Conservation (phyloP, 2,113 vertebrate genomes). For the Helogale parvula region DNA sequence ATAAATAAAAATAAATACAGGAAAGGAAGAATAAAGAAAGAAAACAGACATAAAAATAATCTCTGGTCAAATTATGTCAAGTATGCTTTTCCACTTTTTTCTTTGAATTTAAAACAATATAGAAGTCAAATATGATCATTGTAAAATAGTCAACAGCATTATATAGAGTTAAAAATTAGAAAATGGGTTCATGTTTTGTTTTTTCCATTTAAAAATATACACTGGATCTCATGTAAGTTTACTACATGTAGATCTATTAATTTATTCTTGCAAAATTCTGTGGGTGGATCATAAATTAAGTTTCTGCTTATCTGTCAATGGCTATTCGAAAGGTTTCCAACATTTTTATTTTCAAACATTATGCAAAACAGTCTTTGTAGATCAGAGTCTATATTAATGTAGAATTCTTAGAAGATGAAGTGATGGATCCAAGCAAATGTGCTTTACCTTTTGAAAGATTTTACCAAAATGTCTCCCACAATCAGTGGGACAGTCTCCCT, state of each 20-base stretch:
- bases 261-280: conserved; percentile 26
- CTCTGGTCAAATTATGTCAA: neutral
- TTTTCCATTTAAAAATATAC: neutral
- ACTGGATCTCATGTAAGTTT: neutral
- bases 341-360: conserved; percentile 49
- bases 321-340: conserved; percentile 28
- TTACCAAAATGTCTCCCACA: neutral
- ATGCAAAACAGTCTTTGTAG: neutral
- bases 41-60: neutral
- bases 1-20: neutral
- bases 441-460: neutral
- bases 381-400: conserved; percentile 43
- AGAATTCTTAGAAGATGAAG: conserved; percentile 76
- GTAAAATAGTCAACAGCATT: neutral
- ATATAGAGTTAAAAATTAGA: neutral
- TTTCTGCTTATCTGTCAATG: neutral
- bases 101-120: neutral
- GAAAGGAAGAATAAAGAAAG: neutral
- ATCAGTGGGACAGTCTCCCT: neutral
- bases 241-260: neutral
- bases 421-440: neutral
- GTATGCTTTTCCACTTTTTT: neutral
- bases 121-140: neutral
- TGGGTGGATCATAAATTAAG: neutral
- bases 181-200: neutral